Evolutionary conservation across 2,797 vertebrate genomes (phyloP).

Genomic region (Hypotaenidia philippensis): DNA sequence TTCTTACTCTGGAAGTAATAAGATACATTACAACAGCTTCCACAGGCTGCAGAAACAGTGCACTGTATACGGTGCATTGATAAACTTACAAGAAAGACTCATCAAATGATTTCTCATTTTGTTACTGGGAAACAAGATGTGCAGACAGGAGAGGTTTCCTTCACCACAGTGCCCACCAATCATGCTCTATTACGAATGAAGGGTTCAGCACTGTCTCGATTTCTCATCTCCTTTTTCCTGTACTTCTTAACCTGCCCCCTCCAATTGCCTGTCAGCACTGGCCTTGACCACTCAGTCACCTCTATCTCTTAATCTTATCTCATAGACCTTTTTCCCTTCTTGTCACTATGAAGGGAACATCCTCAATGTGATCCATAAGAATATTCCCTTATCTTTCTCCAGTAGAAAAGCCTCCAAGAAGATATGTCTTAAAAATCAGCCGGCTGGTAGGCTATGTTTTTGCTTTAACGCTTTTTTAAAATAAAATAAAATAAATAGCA

Average conservation of each 20-base stretch:
- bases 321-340: background rate
- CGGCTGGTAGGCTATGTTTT: background rate
- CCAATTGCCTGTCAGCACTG: background rate
- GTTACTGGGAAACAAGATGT: background rate
- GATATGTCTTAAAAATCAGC: background rate
- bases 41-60: background rate
- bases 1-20: background rate
- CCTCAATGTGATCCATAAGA: background rate
- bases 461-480: background rate
- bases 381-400: background rate
- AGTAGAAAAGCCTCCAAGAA: background rate
- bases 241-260: background rate
- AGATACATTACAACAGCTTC: background rate
- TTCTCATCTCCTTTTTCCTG: background rate
- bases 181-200: background rate
- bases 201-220: background rate
- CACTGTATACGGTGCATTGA: background rate
- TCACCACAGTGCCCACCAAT: background rate
- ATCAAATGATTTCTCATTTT: background rate
- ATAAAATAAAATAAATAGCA: background rate
- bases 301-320: background rate
- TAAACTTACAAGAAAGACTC: conserved; percentile 25
- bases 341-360: background rate
- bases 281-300: background rate
- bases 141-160: background rate